A percentile compares a stretch with the other conserved stretches of the same genome.
Evolutionary conservation across 2,888 invertebrate genomes (phyloP).

Genomic region (Podotricha telesiphe): DNA sequence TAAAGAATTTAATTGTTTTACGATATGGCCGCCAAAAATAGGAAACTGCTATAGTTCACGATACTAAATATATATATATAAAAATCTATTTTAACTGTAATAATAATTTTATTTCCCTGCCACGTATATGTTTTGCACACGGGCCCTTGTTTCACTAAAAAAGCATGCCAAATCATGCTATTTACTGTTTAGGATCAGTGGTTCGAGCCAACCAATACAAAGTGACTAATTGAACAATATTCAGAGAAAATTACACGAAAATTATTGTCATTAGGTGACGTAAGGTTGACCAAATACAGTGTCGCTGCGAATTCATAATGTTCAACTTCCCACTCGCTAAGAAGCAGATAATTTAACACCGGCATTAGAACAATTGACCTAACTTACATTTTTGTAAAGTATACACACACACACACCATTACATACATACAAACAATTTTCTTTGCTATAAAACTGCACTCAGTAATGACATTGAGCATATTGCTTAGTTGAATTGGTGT

Average conservation of each 20-base stretch:
- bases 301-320: slow-evolving; percentile 10
- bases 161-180: slow-evolving; percentile 7
- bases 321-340: slow-evolving; percentile 20
- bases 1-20: too few relatives aligned
- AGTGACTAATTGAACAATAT: slow-evolving; percentile 33
- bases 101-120: neutral
- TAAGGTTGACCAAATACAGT: slow-evolving; percentile 39
- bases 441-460: too few relatives aligned
- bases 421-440: too few relatives aligned
- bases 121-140: slow-evolving; percentile 21
- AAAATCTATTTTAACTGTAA: too few relatives aligned
- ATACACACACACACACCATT: too few relatives aligned
- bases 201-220: slow-evolving; percentile 11
- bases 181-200: neutral
- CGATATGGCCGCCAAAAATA: too few relatives aligned
- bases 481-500: neutral
- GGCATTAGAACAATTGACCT: neutral
- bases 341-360: neutral
- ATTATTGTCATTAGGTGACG: slow-evolving; percentile 47
- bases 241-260: slow-evolving; percentile 38
- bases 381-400: neutral
- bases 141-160: slow-evolving; percentile 1
- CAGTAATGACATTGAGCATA: too few relatives aligned
- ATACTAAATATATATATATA: too few relatives aligned
- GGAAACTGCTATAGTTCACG: too few relatives aligned